Base-by-base conservation (phyloP, 2,888 invertebrate genomes). In the Sesamia inferens region DNA sequence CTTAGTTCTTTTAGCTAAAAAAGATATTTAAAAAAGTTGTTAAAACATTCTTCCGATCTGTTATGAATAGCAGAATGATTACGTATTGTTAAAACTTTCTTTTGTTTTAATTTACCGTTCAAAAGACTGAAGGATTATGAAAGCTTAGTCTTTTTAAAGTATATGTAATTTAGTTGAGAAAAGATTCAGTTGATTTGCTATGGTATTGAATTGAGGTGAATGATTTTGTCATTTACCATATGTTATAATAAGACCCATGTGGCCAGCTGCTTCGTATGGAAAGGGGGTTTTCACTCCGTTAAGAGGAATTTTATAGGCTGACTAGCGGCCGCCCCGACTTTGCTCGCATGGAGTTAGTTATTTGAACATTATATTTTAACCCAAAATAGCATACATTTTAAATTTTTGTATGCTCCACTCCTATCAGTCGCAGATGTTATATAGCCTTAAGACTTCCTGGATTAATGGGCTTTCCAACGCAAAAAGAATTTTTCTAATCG, bases 11-110 rank as follows among this genome's bases (percentile, higher is more conserved):
- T 61, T 55, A 61, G 10, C 1, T 1, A 8, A 0, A 63, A 59
- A 63, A 13, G 24, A 47, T 70, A 31, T 13, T 39, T 44, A 16
- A 42, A 48, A 31, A 51, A 76, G 51, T 47, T 64, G 14, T 5
- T 16, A 22, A 7, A 44, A 55, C 5, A 58, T 54, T 57, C 22
- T 62, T 57, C 57, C 44, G 48, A 67, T 74, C 58, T 31, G 22
- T 67, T 59, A 67, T 61, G 71, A 82, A 66, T 68, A 65, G 72
- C 51, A 31, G 72, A 70, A 54, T 64, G 57, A 82, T 82, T 79
- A 70, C 47, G 67, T 68, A 62, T 83, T 83, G 83, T 81, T 70
- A 47, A 58, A 79, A 82, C 6, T 81, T 74, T 68, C 83, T 68
- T 68, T 81, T 79, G 83, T 83, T 83, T 68, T n/a, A 64, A 24